Evolutionary conservation across 2,888 invertebrate genomes (phyloP), one percentile per base, ranked within the genome.

Genomic region (Perithous albicinctus): DNA sequence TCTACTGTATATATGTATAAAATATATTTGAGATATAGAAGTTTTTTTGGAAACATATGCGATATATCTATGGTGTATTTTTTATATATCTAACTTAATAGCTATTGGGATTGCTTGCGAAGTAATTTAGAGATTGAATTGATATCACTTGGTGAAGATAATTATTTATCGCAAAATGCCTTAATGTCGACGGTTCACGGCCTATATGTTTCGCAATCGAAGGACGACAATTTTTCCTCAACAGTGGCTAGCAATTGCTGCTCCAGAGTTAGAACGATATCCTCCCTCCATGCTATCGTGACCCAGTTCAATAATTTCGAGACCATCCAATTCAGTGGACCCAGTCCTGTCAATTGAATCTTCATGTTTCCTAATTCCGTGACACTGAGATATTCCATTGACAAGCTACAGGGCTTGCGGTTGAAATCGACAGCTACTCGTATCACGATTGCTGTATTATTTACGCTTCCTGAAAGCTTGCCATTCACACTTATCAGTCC

Each of bases 201-300:
- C 59, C 87, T 74, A n/a, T 54, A 86, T 70, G 61, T 77, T 54
- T 87, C 87, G 48, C 87, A 87, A 29, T 86, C 12, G 18, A 87
- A 80, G 1, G 67, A 41, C 8, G 76, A 38, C n/a, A 87, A 48
- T 54, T 83, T 63, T 10, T 82, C 2, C 12, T 29, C n/a, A 0
- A 83, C 18, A 0, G 54, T 8, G 7, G 12, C 1, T 10, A 48
- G 41, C 38, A 81, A 10, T 41, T 73, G 1, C 1, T 20, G 10
- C 64, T 87, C 85, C 5, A 88, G 6, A 41, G 15, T n/a, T 3
- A 26, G 0, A 4, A 82, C 56, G 29, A 88, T 85, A 12, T 85
- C 69, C 1, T 80, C 26, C 32, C 79, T 41, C 84, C 85, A 88
- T 1, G 43, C 64, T 26, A 74, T 79, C 4, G 86, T 78, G 6